Evolutionary conservation across 30 jellyfish, hydroid and myxozoan species (phyloP).

Genomic region (Hydractinia symbiolongicarpus): DNA sequence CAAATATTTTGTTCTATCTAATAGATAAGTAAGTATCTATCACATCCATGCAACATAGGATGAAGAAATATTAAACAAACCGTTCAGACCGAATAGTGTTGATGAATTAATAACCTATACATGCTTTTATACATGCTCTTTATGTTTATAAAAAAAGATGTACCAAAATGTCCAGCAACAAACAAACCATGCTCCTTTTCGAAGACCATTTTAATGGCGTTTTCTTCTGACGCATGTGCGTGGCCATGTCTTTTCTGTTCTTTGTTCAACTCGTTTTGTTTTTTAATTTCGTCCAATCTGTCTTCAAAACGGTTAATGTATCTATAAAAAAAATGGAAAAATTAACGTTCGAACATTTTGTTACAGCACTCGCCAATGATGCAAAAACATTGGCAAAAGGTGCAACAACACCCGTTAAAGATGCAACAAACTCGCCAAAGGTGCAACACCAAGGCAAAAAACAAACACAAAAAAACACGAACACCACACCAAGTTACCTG

Average conservation of each 20-base stretch:
- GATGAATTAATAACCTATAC: background rate
- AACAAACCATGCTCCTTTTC: constrained; percentile 16
- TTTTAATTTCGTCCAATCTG: constrained; percentile 15
- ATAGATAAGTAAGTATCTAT: no score
- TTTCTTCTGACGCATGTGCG: constrained; percentile 23
- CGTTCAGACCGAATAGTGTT: no score
- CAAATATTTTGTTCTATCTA: no score
- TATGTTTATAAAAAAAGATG: no score
- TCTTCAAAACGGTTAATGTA: constrained; percentile 23
- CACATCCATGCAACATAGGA: no score
- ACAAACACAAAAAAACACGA: background rate
- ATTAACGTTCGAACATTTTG: no score
- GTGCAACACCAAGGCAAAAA: background rate
- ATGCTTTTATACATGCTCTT: background rate
- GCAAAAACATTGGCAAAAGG: no score
- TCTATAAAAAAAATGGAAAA: background rate
- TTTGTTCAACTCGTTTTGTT: constrained; percentile 15
- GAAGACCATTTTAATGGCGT: constrained; percentile 14
- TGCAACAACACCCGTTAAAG: no score
- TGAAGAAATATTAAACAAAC: no score
- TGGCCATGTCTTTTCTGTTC: constrained; percentile 32
- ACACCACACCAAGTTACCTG: background rate
- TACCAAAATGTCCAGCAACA: constrained; percentile 27
- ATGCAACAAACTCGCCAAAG: no score
- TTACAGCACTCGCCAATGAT: no score